These are phyloP conservation scores for Phalacrocorax carbo DNA, from an alignment of 2,113 vertebrate species.

Conservation along the genomic window DNA sequence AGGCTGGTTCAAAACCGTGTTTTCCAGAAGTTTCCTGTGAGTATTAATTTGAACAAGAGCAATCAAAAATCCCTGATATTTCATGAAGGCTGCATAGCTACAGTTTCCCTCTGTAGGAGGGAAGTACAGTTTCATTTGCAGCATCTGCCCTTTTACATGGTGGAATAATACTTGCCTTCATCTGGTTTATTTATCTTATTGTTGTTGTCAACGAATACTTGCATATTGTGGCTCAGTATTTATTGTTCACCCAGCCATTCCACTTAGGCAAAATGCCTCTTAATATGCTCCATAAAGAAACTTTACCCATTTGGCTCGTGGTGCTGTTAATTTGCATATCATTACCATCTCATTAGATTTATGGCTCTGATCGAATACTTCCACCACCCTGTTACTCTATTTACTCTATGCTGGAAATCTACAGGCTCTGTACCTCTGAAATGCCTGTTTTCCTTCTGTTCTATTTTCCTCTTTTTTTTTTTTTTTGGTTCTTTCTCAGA, in stretches of 20 bases:
- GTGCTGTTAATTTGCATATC: conserved; percentile 79
- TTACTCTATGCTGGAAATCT: conserved; percentile 5
- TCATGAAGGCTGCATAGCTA: neutral
- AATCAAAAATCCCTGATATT: neutral
- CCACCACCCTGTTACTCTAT: neutral
- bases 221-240: conserved; percentile 59
- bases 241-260: conserved; percentile 77
- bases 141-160: neutral
- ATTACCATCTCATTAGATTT: conserved; percentile 82
- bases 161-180: conserved; percentile 8
- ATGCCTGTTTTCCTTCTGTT: neutral
- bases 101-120: neutral
- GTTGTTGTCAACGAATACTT: conserved; percentile 10
- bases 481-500: neutral
- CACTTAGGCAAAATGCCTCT: conserved; percentile 68
- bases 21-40: conserved; percentile 12
- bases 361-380: conserved; percentile 37
- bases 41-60: neutral
- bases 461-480: neutral
- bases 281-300: conserved; percentile 77
- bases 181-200: conserved; percentile 31
- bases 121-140: neutral
- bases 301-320: conserved; percentile 73
- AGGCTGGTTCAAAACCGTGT: neutral
- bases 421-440: neutral